Percentiles rank a stretch among this genome's conserved stretches.
phyloP scores from a whole-genome alignment of 2,888 invertebrate genomes.

The Zootermopsis nevadensis region DNA sequence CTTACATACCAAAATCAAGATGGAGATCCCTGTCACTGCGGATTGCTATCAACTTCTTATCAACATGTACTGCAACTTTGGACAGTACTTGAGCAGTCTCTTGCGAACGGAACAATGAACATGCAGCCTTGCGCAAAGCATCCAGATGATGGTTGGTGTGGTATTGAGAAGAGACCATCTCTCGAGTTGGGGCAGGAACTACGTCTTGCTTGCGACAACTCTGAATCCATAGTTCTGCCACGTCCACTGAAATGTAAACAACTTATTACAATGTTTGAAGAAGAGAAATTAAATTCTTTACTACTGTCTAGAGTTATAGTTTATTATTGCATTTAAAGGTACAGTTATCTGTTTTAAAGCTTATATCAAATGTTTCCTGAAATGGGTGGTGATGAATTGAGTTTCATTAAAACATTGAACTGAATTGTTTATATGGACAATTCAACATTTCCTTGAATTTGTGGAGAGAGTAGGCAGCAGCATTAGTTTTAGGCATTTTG shows the following conservation, averaged over 20 bases:
- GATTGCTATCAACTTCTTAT: constrained; percentile 78
- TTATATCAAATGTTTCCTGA: no score
- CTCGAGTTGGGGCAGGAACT: constrained; percentile 76
- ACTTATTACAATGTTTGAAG: no score
- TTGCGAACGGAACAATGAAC: constrained; percentile 71
- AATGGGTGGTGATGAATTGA: no score
- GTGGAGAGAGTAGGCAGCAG: no score
- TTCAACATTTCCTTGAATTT: no score
- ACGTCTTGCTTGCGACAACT: constrained; percentile 72
- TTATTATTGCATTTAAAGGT: no score
- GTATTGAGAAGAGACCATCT: constrained; percentile 70
- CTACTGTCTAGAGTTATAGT: no score
- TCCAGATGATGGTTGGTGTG: constrained; percentile 59
- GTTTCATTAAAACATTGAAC: no score
- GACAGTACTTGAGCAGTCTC: constrained; percentile 73
- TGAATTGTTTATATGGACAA: no score
- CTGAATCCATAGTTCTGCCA: constrained; percentile 80
- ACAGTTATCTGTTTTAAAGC: no score
- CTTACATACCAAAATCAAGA: constrained; percentile 75
- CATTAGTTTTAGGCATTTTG: no score
- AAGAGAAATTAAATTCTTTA: no score
- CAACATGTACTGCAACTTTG: constrained; percentile 77
- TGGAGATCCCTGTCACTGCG: constrained; percentile 84
- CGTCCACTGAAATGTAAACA: constrained; percentile 67
- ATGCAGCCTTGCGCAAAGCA: constrained; percentile 75